Percentiles rank a stretch among this genome's conserved stretches.
Conservation (phyloP, 2,888 invertebrate genomes). For the Machimus rusticus region DNA sequence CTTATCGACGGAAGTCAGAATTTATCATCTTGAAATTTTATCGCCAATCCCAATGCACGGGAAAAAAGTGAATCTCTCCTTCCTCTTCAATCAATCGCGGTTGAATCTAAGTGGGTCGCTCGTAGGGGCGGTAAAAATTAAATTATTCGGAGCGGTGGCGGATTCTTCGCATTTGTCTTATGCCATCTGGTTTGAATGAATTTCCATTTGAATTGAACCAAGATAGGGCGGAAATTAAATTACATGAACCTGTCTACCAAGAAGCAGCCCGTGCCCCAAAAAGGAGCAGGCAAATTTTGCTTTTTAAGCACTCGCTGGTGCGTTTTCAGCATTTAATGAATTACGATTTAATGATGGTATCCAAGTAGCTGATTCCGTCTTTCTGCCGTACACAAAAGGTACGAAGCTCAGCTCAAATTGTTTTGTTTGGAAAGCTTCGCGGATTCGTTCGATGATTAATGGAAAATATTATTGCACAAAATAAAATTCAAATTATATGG, state of each 20-base stretch:
- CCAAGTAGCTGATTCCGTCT: neutral
- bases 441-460: neutral
- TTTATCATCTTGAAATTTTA: neutral
- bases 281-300: neutral
- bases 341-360: neutral
- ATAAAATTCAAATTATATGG: neutral
- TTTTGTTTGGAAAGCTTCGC: neutral
- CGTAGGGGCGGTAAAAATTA: neutral
- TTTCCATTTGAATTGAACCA: neutral
- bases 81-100: neutral
- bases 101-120: neutral
- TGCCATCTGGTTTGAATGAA: neutral
- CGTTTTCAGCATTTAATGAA: neutral
- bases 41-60: neutral
- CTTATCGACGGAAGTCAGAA: neutral
- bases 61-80: neutral
- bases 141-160: neutral
- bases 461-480: neutral
- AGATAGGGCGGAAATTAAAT: neutral
- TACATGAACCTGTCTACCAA: neutral
- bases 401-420: neutral
- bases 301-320: neutral
- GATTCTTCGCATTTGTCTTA: neutral
- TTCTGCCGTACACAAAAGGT: neutral
- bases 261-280: neutral